Evolutionary conservation across 2,797 vertebrate genomes (phyloP), one percentile per base, ranked within the genome.

Genomic region (Valencia hispanica): DNA sequence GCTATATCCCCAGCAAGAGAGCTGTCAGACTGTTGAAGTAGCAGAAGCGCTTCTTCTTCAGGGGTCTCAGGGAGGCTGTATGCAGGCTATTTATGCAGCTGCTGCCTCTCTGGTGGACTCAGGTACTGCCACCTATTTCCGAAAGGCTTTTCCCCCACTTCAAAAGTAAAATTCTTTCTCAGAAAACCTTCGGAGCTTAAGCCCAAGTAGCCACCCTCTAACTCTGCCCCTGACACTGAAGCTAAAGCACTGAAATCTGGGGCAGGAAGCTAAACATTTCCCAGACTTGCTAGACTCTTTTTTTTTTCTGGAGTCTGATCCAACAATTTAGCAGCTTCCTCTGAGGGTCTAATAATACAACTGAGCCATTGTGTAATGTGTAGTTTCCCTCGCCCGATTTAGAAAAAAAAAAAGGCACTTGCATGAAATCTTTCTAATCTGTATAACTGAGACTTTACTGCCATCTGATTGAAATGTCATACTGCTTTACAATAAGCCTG

Each of bases 271-370:
- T 88, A 86, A 91, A 92, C 91, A 93, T 94, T 92, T 93, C 90
- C 88, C 93, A 92, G 90, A 92, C 92, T 90, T 89, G 80, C 75
- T 87, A 80, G 75, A 75, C 74, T 81, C 73, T 90, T 88, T 91
- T 90, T 84, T 81, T 77, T 72, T 63, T 36, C 8, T 63, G 1
- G 59, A 88, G 90, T 85, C 87, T 95, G 91, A 91, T 94, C 91
- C 91, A 91, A 84, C 91, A 94, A 95, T 94, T 73, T 68, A 95
- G 91, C 68, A 89, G 89, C 93, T 94, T 95, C 91, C 92, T 96
- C 94, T 88, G 82, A 85, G 82, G 68, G 85, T 70, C 90, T 94
- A 95, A 92, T 91, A 96, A 94, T 92, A 84, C 88, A 93, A 87
- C 84, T 74, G 78, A 83, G 76, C 83, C 91, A 92, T 91, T 91